Evolutionary conservation across 2,888 invertebrate species (phyloP).

Genomic region (Stegophylla sp.): DNA sequence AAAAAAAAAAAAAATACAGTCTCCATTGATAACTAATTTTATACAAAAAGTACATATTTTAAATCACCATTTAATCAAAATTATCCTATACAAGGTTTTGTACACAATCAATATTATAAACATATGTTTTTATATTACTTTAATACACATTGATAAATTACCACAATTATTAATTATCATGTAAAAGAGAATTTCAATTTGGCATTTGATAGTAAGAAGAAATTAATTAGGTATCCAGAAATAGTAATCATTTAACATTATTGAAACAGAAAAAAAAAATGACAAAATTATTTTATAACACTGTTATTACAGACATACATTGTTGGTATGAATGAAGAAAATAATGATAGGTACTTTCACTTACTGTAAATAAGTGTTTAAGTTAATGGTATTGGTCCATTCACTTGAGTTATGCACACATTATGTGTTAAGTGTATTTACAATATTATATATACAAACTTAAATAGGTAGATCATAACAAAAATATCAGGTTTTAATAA

Average conservation of each 20-base stretch:
- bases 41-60: conserved; percentile 55
- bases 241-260: conserved; percentile 18
- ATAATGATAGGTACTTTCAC: conserved; percentile 49
- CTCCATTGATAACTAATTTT: conserved; percentile 59
- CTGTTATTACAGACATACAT: conserved; percentile 2
- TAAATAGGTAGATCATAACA: conserved; percentile 9
- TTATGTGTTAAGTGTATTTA: conserved; percentile 11
- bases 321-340: conserved; percentile 44
- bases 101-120: conserved; percentile 52
- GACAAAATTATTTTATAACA: conserved; percentile 1
- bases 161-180: conserved; percentile 27
- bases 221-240: neutral
- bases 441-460: conserved; percentile 27
- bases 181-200: conserved; percentile 39
- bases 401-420: conserved; percentile 38
- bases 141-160: conserved; percentile 35
- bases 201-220: conserved; percentile 43
- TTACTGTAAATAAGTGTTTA: conserved; percentile 44
- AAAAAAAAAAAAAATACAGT: conserved; percentile 53
- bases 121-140: conserved; percentile 13
- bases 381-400: conserved; percentile 52
- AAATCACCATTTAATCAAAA: conserved; percentile 55
- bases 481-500: conserved; percentile 35
- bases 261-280: neutral
- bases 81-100: conserved; percentile 48